A percentile compares a stretch with the other conserved stretches of the same genome.
Evolutionary conservation across 2,113 vertebrate genomes (phyloP).

Genomic region (Oncorhynchus masou): DNA sequence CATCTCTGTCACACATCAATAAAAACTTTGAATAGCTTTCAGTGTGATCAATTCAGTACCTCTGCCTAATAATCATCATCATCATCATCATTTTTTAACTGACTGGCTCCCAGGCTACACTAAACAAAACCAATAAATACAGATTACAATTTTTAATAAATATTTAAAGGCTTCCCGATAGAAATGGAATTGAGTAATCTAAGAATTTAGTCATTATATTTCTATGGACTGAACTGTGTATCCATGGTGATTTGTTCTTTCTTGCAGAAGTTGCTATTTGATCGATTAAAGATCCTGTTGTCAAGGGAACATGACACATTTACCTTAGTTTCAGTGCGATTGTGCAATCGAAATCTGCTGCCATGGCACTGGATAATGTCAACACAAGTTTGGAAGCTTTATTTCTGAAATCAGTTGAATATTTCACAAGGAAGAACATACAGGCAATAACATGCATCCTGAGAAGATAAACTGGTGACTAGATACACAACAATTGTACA

Average conservation of each 20-base stretch:
- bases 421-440: background rate
- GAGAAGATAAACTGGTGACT: constrained; percentile 59
- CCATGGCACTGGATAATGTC: constrained; percentile 59
- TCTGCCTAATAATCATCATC: background rate
- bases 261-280: constrained; percentile 35
- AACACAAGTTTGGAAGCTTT: constrained; percentile 27
- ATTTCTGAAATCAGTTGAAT: background rate
- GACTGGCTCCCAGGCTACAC: no score
- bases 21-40: no score
- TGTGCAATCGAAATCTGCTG: constrained; percentile 34
- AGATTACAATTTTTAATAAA: no score
- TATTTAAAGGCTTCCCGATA: no score
- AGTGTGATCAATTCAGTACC: no score
- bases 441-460: constrained; percentile 55
- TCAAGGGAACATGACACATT: constrained; percentile 61
- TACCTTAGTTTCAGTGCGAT: constrained; percentile 63
- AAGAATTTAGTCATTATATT: no score
- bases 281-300: constrained; percentile 58
- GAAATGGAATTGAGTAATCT: no score
- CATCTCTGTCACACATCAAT: no score
- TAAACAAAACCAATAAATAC: no score
- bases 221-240: background rate
- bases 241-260: constrained; percentile 37
- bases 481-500: background rate
- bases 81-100: background rate